Evolutionary conservation across 2,113 vertebrate genomes (phyloP), one percentile per base, ranked within the genome.

Genomic region (Trichomycterus rosablanca): DNA sequence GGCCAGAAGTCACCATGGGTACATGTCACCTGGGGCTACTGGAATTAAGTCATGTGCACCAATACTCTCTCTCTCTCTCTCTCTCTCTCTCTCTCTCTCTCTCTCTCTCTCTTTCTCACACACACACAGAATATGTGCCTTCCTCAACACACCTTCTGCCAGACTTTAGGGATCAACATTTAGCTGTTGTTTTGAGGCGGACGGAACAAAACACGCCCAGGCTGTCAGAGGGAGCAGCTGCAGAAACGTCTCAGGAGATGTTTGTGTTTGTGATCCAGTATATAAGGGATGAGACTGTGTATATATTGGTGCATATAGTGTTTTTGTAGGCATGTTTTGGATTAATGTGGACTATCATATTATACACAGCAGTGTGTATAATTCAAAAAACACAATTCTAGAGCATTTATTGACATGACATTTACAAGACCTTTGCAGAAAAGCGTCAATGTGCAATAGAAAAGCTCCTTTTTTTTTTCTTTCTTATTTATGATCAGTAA

Each of bases 11-110:
- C 37, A 35, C 67, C 56, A 90, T 90, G 89, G 89, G 88, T 86
- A 90, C 90, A 87, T 88, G 85, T 90, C 89, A 92, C 86, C 90
- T 89, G 89, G 52, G 68, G 89, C 66, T 85, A 84, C 87, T 87
- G 88, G 67, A 57, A 64, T 90, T 87, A 87, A 76, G 83, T 84
- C 85, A 85, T 87, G 89, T 76, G 68, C 49, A 42, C 35, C 19
- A 39, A 26, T 28, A 24, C 49, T 48, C 23, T 11, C 62, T 18
- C 63, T 35, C 51, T 23, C 51, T 44, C 40, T 22, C 42, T 32
- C 24, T 11, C 55, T 9, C 39, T 20, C 26, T 30, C 55, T 32
- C 56, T 34, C 26, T 23, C 43, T 48, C 23, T 11, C 62, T 18
- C 63, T 35, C 51, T 23, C 51, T 44, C 40, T 22, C 42, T 32